These are phyloP conservation scores for Orycteropus afer DNA, from an alignment of 2,113 vertebrate genomes.

Conservation along the genomic window DNA sequence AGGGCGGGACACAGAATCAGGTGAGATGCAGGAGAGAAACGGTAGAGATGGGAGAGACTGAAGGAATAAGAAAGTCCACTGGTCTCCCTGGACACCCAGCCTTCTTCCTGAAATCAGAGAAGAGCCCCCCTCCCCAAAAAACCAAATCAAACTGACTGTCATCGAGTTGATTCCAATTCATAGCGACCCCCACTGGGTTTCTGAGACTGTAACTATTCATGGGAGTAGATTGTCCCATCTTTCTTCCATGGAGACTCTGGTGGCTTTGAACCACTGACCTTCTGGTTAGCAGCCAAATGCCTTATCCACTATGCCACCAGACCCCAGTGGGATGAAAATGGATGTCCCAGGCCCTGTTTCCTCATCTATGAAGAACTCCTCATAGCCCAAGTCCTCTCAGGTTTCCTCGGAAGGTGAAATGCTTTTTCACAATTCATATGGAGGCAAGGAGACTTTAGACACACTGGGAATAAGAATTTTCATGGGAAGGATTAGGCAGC, in stretches of 20 bases:
- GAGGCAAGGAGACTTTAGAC: background rate
- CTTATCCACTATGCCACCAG: too few species aligned
- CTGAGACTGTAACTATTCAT: too few species aligned
- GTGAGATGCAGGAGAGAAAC: background rate
- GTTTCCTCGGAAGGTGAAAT: background rate
- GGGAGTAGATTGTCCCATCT: too few species aligned
- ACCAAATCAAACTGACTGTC: too few species aligned
- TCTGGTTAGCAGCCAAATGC: too few species aligned
- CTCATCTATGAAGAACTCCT: background rate
- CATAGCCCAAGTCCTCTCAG: rapidly evolving
- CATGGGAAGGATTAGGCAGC: background rate
- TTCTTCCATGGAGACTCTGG: too few species aligned
- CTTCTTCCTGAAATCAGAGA: background rate
- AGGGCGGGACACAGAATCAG: too few species aligned
- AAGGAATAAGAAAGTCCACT: rapidly evolving
- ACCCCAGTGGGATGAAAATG: rapidly evolving
- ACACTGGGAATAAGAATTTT: rapidly evolving
- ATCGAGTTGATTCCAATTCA: too few species aligned
- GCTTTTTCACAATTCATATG: background rate
- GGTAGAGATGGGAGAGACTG: rapidly evolving
- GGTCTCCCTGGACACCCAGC: rapidly evolving
- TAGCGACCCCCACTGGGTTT: too few species aligned
- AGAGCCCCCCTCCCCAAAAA: too few species aligned
- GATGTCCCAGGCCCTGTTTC: rapidly evolving
- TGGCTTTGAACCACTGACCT: too few species aligned